phyloP scores from a whole-genome alignment of 2,888 invertebrate species.

The Dicyrtomina minuta region DNA sequence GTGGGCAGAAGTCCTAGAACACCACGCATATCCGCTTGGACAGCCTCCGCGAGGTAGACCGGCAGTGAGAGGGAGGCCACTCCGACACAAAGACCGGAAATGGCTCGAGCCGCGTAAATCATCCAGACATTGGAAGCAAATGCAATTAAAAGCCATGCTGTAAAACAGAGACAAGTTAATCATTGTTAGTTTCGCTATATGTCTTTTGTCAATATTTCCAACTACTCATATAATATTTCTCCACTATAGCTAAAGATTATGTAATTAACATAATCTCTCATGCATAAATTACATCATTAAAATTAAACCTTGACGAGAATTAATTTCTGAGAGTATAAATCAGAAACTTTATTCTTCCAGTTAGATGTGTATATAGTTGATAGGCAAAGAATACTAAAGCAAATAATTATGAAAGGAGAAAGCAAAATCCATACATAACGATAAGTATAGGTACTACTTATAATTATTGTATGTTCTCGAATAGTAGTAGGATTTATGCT shows the following conservation, averaged over 20 bases:
- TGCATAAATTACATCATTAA: no score
- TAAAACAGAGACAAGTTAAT: conserved; percentile 30
- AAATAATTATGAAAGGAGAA: no score
- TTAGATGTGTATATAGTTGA: no score
- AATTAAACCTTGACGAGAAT: no score
- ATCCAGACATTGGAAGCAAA: conserved; percentile 70
- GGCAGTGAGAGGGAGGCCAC: conserved; percentile 82
- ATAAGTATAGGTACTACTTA: no score
- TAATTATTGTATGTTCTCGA: no score
- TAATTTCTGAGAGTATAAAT: no score
- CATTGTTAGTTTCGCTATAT: conserved; percentile 13
- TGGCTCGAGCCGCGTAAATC: conserved; percentile 74
- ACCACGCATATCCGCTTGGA: conserved; percentile 87
- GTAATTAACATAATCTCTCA: no score
- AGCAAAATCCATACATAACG: no score
- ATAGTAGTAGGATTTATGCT: no score
- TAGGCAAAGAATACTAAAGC: no score
- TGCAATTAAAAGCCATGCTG: conserved; percentile 79
- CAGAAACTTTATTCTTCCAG: no score
- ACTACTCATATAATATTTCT: not conserved
- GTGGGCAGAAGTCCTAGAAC: conserved; percentile 84
- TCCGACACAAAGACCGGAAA: conserved; percentile 85
- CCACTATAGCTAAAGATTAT: not conserved
- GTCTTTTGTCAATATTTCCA: not conserved
- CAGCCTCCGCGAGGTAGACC: conserved; percentile 88